phyloP scores from a whole-genome alignment of 2,797 vertebrate species.

The Falco concolor region DNA sequence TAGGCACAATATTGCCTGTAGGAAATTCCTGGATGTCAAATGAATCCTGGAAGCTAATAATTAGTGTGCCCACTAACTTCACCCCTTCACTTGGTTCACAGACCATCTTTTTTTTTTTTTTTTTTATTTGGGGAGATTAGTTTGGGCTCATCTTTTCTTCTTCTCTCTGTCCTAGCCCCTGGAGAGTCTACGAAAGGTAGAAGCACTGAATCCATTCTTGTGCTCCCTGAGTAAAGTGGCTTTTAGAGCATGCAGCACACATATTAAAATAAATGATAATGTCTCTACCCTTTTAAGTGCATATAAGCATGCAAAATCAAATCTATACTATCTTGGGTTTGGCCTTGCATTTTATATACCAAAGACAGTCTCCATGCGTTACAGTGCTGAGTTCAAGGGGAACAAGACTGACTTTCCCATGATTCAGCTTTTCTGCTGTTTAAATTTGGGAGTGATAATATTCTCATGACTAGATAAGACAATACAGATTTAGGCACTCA shows the following conservation, averaged over 20 bases:
- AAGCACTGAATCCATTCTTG: not conserved
- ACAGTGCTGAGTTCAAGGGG: not conserved
- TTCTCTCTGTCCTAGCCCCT: not conserved
- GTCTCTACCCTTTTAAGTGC: not conserved
- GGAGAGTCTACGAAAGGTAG: not conserved
- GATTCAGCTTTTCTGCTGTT: not conserved
- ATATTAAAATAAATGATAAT: not conserved
- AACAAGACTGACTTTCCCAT: not conserved
- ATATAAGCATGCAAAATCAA: not conserved
- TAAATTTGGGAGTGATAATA: not conserved
- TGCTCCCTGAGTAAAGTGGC: not conserved
- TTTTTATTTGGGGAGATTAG: not conserved
- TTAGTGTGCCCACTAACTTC: not conserved
- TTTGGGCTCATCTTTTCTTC: not conserved
- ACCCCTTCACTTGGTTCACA: not conserved
- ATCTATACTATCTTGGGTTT: not conserved
- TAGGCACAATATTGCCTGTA: not conserved
- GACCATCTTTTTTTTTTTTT: not conserved
- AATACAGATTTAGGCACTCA: not conserved
- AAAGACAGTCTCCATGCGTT: not conserved
- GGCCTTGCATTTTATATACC: not conserved
- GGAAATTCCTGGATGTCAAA: not conserved
- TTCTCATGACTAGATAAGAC: not conserved
- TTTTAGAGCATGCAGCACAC: not conserved
- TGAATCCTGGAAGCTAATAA: not conserved